Conservation (phyloP, 1,140 invertebrate genomes). For the Eciton burchellii region DNA sequence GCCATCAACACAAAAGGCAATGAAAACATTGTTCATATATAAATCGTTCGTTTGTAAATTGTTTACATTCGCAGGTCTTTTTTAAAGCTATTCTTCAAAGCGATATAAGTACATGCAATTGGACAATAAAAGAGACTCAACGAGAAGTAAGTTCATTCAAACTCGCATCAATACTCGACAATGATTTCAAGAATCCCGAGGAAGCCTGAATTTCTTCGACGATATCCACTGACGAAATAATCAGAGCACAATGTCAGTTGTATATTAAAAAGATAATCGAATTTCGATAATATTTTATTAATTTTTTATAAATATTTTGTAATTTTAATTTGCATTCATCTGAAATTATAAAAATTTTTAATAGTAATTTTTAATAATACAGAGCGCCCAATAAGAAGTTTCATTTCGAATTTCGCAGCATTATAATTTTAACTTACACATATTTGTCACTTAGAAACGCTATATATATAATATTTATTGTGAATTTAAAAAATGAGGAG, state of each 20-base stretch:
- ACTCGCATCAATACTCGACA: slow-evolving; percentile 46
- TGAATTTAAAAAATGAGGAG: no score
- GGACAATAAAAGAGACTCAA: slow-evolving; percentile 64
- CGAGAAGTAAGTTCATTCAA: slow-evolving; percentile 19
- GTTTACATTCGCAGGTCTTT: slow-evolving; percentile 79
- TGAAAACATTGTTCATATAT: neutral
- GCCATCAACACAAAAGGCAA: neutral
- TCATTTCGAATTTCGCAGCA: no score
- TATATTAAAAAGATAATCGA: neutral
- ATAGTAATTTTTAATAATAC: neutral
- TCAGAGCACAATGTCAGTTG: slow-evolving; percentile 6
- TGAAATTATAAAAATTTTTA: neutral
- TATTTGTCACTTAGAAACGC: no score
- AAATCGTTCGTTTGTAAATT: neutral
- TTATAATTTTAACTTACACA: no score
- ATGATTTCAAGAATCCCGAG: slow-evolving; percentile 39
- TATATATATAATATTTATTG: no score
- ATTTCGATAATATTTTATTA: neutral
- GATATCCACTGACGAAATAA: slow-evolving; percentile 1
- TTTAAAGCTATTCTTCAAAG: slow-evolving; percentile 88
- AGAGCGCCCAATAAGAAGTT: no score
- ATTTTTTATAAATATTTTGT: neutral
- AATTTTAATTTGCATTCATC: neutral
- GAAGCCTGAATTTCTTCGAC: slow-evolving; percentile 59
- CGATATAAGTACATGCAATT: slow-evolving; percentile 83